A percentile compares a stretch with the other conserved stretches of the same genome.
These are phyloP conservation scores for Laticauda colubrina DNA, from an alignment of 2,113 vertebrate genomes.

Conservation along the genomic window DNA sequence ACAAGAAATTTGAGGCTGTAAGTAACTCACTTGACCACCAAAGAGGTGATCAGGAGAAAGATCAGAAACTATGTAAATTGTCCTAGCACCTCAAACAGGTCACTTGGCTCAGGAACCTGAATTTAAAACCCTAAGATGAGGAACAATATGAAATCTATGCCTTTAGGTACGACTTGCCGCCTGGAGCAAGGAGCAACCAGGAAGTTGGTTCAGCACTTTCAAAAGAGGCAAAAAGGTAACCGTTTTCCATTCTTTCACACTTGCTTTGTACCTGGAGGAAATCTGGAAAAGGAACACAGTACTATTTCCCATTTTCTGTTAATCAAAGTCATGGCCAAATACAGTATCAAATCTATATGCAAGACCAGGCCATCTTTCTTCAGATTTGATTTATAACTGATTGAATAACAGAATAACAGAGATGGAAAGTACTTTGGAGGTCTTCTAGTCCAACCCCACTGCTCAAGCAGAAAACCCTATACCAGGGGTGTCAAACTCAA, in stretches of 20 bases:
- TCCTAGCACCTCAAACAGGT: neutral
- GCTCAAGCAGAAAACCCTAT: neutral
- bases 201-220: slow-evolving; percentile 88
- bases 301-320: neutral
- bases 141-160: fast-evolving
- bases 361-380: neutral
- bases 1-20: slow-evolving; percentile 83
- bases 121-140: fast-evolving
- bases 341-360: neutral
- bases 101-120: neutral
- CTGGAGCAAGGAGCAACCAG: slow-evolving; percentile 87
- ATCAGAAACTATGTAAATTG: neutral
- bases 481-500: neutral
- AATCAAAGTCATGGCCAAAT: neutral
- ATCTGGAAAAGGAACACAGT: neutral
- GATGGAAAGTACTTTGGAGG: neutral
- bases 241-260: neutral
- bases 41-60: too few species aligned
- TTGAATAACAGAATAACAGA: neutral
- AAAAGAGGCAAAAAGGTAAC: slow-evolving; percentile 85
- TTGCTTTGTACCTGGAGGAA: neutral
- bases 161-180: slow-evolving; percentile 84
- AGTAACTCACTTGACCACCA: slow-evolving; percentile 34
- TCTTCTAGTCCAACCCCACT: neutral
- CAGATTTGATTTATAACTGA: neutral